Percentiles rank a stretch among this genome's conserved stretches.
Evolutionary conservation across 2,888 invertebrate genomes (phyloP).

Genomic region (Unio delphinus): DNA sequence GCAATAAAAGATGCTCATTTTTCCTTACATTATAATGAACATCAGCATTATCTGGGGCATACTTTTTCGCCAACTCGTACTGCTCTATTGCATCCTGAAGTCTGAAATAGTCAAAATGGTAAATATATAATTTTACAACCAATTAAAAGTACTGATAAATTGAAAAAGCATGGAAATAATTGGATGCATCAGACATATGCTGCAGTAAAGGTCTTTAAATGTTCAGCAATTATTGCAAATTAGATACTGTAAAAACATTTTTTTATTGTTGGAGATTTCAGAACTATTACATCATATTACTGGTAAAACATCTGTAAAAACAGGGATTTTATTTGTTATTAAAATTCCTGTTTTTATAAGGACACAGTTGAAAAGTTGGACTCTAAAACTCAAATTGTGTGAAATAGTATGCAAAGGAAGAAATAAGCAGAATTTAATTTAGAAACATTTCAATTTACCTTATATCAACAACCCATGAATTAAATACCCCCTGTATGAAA

Average conservation of each 20-base stretch:
- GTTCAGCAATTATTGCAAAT: too few species aligned
- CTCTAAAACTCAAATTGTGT: neutral
- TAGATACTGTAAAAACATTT: too few species aligned
- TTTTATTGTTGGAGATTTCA: too few species aligned
- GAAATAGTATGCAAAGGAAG: neutral
- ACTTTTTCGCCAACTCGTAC: slow-evolving; percentile 91
- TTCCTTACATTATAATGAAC: slow-evolving; percentile 71
- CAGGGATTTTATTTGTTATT: too few species aligned
- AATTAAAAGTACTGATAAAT: too few species aligned
- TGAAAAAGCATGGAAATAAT: too few species aligned
- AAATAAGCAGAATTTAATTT: neutral
- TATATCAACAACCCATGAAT: neutral
- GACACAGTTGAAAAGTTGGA: too few species aligned
- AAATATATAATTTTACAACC: neutral
- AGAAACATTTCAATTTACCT: neutral
- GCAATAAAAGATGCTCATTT: neutral
- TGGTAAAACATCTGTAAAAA: too few species aligned
- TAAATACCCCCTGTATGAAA: neutral
- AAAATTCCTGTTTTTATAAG: too few species aligned
- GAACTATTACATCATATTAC: too few species aligned
- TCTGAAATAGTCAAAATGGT: slow-evolving; percentile 69
- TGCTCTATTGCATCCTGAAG: slow-evolving; percentile 95
- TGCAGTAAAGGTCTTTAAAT: too few species aligned
- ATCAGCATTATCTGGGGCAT: slow-evolving; percentile 77
- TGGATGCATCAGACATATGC: too few species aligned